Evolutionary conservation across 2,113 vertebrate species (phyloP), one percentile per base, ranked within the genome.

Genomic region (Zapus hudsonius): DNA sequence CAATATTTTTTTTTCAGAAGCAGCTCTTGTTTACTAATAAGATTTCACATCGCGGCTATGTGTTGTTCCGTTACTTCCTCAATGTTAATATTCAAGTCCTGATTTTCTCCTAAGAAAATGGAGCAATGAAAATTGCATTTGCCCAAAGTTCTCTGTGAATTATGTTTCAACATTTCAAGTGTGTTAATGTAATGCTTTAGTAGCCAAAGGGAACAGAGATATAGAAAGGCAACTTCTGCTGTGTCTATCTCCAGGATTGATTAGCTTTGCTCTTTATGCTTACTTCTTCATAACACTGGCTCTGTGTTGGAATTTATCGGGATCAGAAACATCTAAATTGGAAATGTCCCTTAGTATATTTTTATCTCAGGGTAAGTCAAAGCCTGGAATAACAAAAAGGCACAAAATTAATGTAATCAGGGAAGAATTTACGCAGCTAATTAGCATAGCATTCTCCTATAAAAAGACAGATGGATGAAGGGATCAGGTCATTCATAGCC

Each of bases 1-100:
- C 96, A 98, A 97, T 98, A 97, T 97, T 98, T 98, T 97, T 98
- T 98, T 96, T 97, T 98, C 97, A 96, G 96, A 98, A 96, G 92
- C 97, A 97, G 97, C 94, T 96, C 96, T 98, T 98, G 97, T 98
- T 98, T 98, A 98, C 97, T 97, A 98, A 97, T 97, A 98, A 97
- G 95, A 97, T 97, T 98, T 98, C 94, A 95, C 94, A 97, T 96
- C 96, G 96, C 55, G 89, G 76, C 89, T 96, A 95, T 98, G 96
- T 98, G 87, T 98, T 87, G 87, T 98, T 87, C 92, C 81, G 94
- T 97, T 97, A 91, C 94, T 97, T 98, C 92, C 52, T 79, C 93
- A 31, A 29, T 85, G 91, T 97, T 98, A 98, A 97, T 97, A 98
- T 98, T 98, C 97, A 96, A 95, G 94, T 89, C 95, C 93, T 95